Conservation (phyloP, 1,140 invertebrate species). For the Diachasmimorpha longicaudata region DNA sequence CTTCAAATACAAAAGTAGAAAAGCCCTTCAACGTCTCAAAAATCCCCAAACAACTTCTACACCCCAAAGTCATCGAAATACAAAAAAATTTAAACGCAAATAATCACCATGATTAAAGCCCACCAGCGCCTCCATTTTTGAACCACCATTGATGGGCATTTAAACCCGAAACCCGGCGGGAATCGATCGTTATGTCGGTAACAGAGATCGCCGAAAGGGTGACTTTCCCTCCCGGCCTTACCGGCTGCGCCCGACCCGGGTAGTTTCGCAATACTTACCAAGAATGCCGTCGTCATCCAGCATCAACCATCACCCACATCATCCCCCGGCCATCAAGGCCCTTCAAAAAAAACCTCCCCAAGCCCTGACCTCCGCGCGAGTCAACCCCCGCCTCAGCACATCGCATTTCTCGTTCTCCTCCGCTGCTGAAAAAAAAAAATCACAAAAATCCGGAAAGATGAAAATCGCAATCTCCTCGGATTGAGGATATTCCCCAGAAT, state of each 20-base stretch:
- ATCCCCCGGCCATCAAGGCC: too few relatives aligned
- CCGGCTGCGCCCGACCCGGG: slow-evolving; percentile 48
- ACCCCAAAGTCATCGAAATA: too few relatives aligned
- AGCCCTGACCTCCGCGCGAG: too few relatives aligned
- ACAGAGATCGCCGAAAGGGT: slow-evolving; percentile 43
- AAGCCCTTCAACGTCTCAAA: too few relatives aligned
- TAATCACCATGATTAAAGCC: neutral
- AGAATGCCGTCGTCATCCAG: too few relatives aligned
- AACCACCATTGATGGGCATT: neutral
- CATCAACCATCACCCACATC: too few relatives aligned
- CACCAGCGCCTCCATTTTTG: slow-evolving; percentile 4
- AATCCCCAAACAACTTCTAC: too few relatives aligned
- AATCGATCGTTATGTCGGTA: slow-evolving; percentile 56
- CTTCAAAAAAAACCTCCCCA: too few relatives aligned
- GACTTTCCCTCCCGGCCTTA: slow-evolving; percentile 33
- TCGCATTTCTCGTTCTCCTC: too few relatives aligned
- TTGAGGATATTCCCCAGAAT: too few relatives aligned
- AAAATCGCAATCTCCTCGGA: neutral
- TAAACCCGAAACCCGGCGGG: slow-evolving; percentile 5
- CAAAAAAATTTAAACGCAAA: neutral
- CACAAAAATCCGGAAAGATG: neutral
- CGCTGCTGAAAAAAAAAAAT: neutral
- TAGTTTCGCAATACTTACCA: neutral
- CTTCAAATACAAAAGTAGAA: too few relatives aligned
- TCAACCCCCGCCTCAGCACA: too few relatives aligned